phyloP scores from a whole-genome alignment of 1,140 invertebrate genomes.

The Cryptotermes secundus region DNA sequence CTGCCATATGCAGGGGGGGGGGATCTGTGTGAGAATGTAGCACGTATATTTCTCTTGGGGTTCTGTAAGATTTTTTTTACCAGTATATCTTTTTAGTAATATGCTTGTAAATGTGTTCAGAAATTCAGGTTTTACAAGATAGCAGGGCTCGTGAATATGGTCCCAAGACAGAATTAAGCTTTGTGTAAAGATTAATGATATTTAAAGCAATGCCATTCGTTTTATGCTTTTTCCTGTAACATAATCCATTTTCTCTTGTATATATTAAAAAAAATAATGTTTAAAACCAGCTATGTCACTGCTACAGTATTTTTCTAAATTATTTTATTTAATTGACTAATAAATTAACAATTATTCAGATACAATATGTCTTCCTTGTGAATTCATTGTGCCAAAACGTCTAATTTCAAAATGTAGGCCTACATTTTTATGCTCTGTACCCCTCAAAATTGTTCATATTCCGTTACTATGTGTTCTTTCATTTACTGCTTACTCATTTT shows the following conservation, averaged over 20 bases:
- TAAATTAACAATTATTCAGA: constrained; percentile 19
- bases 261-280: constrained; percentile 14
- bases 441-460: not conserved
- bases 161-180: not conserved
- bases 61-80: not conserved
- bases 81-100: not conserved
- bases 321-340: constrained; percentile 25
- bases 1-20: too few relatives aligned
- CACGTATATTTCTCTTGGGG: not conserved
- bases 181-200: not conserved
- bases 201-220: not conserved
- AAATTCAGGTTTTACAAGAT: not conserved
- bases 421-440: constrained; percentile 18
- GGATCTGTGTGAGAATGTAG: too few relatives aligned
- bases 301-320: constrained; percentile 31
- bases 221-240: not conserved
- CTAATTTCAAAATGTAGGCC: constrained; percentile 21
- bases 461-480: not conserved
- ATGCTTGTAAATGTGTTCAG: not conserved
- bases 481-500: constrained; percentile 9
- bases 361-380: constrained; percentile 32
- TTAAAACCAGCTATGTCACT: constrained; percentile 34
- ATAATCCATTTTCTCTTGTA: not conserved
- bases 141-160: not conserved
- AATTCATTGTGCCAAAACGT: constrained; percentile 35